These are phyloP conservation scores for Heliconius sara DNA, from an alignment of 2,888 invertebrate genomes.

Conservation along the genomic window DNA sequence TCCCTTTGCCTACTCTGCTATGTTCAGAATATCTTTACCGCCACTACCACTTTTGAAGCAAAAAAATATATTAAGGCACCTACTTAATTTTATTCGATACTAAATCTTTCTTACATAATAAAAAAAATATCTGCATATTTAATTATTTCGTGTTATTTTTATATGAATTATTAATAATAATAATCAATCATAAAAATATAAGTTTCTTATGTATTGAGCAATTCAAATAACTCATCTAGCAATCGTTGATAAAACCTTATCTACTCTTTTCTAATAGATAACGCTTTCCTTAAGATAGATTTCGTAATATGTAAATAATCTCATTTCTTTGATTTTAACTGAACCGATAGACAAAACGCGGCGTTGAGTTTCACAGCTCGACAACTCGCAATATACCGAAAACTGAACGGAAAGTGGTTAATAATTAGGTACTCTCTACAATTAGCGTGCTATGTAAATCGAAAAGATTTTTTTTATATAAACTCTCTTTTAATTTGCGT, in stretches of 20 bases:
- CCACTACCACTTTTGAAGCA: too few species aligned
- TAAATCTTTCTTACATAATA: neutral
- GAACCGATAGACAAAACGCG: neutral
- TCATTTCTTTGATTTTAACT: neutral
- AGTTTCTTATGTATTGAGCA: slow-evolving; percentile 4
- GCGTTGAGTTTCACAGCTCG: neutral
- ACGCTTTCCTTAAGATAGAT: slow-evolving; percentile 3
- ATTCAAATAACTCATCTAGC: slow-evolving; percentile 3
- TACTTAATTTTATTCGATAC: neutral
- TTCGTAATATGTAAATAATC: neutral
- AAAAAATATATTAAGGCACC: too few species aligned
- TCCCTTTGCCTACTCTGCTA: too few species aligned
- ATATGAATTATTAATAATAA: neutral
- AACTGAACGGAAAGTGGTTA: too few species aligned
- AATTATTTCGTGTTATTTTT: neutral
- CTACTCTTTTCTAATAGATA: slow-evolving; percentile 23
- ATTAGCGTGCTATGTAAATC: too few species aligned
- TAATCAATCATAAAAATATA: slow-evolving; percentile 1
- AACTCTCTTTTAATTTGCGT: too few species aligned
- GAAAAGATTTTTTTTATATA: neutral
- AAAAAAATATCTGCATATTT: neutral
- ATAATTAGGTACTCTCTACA: too few species aligned
- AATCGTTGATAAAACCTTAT: slow-evolving; percentile 25
- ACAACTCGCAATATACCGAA: neutral
- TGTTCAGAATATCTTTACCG: too few species aligned